A percentile compares a stretch with the other conserved stretches of the same genome.
Evolutionary conservation across 2,888 invertebrate genomes (phyloP).

Genomic region (Pammene aurita): DNA sequence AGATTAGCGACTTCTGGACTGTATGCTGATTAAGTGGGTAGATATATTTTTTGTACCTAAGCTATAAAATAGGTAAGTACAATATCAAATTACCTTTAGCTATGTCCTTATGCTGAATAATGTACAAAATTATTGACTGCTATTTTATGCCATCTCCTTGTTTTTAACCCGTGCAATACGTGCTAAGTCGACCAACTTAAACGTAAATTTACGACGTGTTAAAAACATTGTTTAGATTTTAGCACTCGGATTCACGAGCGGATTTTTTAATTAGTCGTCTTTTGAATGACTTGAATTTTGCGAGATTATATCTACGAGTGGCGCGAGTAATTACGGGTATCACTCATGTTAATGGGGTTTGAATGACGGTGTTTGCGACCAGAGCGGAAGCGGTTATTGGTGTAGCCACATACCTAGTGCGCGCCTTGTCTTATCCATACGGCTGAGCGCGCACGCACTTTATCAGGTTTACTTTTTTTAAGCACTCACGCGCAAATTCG

Average conservation of each 20-base stretch:
- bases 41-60: no score
- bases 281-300: conserved; percentile 22
- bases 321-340: conserved; percentile 19
- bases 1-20: no score
- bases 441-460: conserved; percentile 13
- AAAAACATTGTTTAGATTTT: conserved; percentile 1
- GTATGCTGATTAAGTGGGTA: no score
- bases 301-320: conserved; percentile 12
- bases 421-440: conserved; percentile 18
- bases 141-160: no score
- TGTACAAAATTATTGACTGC: no score
- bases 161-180: background rate
- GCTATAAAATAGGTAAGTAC: no score
- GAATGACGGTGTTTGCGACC: conserved; percentile 22
- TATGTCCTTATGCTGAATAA: no score
- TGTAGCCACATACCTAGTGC: conserved; percentile 1
- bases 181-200: no score
- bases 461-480: background rate
- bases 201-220: conserved; percentile 6
- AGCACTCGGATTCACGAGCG: background rate
- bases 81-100: no score
- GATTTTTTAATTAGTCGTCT: conserved; percentile 18
- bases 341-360: conserved; percentile 23
- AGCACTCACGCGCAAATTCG: conserved; percentile 12
- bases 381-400: conserved; percentile 25